Evolutionary conservation across 2,797 vertebrate species (phyloP).

Genomic region (Sparus aurata): DNA sequence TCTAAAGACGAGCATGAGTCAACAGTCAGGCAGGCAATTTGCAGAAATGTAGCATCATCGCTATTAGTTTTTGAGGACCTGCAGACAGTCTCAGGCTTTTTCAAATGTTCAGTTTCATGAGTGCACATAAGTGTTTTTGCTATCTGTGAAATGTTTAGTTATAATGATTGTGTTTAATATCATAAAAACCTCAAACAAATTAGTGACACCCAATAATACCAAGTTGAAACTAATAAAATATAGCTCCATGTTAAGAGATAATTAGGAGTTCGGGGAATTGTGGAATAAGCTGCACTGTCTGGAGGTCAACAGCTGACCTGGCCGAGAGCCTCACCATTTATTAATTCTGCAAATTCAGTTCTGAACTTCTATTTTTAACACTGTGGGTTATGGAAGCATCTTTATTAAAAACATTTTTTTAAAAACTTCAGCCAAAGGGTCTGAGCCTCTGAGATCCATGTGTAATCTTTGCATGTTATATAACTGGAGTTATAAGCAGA

Average conservation of each 20-base stretch:
- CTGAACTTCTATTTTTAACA: background rate
- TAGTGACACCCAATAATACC: background rate
- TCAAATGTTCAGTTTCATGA: background rate
- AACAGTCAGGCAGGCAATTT: conserved; percentile 22
- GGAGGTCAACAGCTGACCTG: background rate
- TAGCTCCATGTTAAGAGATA: background rate
- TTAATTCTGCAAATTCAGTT: background rate
- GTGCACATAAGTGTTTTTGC: too few species aligned
- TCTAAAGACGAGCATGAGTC: conserved; percentile 17
- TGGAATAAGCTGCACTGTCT: background rate
- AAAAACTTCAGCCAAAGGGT: background rate
- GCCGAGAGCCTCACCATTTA: background rate
- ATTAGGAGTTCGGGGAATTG: conserved; percentile 1
- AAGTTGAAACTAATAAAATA: background rate
- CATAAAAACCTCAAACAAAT: background rate
- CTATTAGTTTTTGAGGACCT: conserved; percentile 23
- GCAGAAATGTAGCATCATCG: conserved; percentile 1
- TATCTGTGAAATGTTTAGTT: background rate
- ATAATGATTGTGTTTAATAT: background rate
- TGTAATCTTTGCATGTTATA: background rate
- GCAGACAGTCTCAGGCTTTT: conserved; percentile 3
- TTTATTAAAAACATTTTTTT: too few species aligned
- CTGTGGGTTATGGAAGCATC: background rate
- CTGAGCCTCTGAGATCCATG: background rate
- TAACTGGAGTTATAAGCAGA: conserved; percentile 3